Percentiles rank a stretch among this genome's conserved stretches.
Evolutionary conservation across 1,140 invertebrate species (phyloP).

Genomic region (Heliconius hermathena): DNA sequence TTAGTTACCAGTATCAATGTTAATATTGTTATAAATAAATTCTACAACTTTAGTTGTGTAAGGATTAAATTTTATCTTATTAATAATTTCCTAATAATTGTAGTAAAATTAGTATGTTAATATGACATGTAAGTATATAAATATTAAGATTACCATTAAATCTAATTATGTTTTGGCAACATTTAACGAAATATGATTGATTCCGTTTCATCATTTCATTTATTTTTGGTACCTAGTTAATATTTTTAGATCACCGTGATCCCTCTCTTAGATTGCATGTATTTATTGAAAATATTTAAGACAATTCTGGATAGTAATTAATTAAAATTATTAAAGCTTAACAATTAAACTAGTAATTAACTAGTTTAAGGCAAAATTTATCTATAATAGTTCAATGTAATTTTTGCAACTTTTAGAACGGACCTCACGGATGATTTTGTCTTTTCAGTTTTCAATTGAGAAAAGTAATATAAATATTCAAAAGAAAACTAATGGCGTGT

Average conservation of each 20-base stretch:
- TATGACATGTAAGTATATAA: neutral
- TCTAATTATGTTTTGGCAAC: slow-evolving; percentile 29
- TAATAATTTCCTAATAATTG: neutral
- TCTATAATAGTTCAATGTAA: neutral
- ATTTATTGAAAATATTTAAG: neutral
- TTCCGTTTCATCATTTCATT: slow-evolving; percentile 11
- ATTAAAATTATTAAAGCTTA: no score
- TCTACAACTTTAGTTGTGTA: neutral
- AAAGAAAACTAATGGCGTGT: no score
- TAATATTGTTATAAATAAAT: neutral
- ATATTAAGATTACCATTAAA: slow-evolving; percentile 11
- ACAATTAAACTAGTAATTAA: no score
- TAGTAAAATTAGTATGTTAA: neutral
- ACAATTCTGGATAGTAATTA: no score
- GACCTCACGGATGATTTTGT: no score
- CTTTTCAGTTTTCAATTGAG: no score
- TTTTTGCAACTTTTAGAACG: no score
- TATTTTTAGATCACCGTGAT: neutral
- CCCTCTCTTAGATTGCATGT: neutral
- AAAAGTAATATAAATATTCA: no score
- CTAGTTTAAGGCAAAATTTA: no score
- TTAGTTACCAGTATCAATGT: neutral
- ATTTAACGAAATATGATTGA: slow-evolving; percentile 20
- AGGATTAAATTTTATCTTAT: neutral
- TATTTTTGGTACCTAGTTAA: slow-evolving; percentile 2